Evolutionary conservation across 2,888 invertebrate species (phyloP).

Genomic region (Tuta absoluta): DNA sequence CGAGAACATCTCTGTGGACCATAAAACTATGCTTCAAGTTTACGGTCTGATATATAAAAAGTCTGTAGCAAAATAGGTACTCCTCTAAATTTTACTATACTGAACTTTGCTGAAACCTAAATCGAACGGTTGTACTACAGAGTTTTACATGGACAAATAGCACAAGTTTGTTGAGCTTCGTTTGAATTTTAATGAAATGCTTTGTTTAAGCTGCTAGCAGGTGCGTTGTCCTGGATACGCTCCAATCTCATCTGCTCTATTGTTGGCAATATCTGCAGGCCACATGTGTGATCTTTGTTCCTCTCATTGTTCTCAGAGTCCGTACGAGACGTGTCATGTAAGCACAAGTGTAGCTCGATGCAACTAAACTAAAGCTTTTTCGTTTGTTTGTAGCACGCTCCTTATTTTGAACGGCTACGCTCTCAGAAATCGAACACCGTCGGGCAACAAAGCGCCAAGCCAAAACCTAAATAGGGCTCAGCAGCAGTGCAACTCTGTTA

Average conservation of each 20-base stretch:
- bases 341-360: constrained; percentile 59
- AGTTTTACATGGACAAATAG: constrained; percentile 9
- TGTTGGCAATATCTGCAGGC: constrained; percentile 60
- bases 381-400: constrained; percentile 36
- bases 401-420: constrained; percentile 32
- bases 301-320: constrained; percentile 60
- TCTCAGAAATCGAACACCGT: constrained; percentile 27
- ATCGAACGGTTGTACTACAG: background rate
- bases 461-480: constrained; percentile 13
- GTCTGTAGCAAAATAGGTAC: constrained; percentile 42
- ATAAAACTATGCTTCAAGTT: constrained; percentile 62
- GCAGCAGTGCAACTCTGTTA: constrained; percentile 1
- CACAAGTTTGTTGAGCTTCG: constrained; percentile 22
- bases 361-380: constrained; percentile 40
- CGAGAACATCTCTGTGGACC: constrained; percentile 50
- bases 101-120: constrained; percentile 35
- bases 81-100: constrained; percentile 51
- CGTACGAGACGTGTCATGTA: constrained; percentile 63
- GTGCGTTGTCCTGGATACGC: constrained; percentile 51
- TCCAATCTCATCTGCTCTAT: constrained; percentile 63
- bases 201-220: constrained; percentile 40
- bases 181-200: constrained; percentile 28
- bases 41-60: constrained; percentile 57
- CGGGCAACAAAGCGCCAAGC: constrained; percentile 20
- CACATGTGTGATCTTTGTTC: constrained; percentile 68